These are phyloP conservation scores for Trissonchulus latispiculum DNA, from an alignment of 2,888 invertebrate genomes.

Conservation along the genomic window DNA sequence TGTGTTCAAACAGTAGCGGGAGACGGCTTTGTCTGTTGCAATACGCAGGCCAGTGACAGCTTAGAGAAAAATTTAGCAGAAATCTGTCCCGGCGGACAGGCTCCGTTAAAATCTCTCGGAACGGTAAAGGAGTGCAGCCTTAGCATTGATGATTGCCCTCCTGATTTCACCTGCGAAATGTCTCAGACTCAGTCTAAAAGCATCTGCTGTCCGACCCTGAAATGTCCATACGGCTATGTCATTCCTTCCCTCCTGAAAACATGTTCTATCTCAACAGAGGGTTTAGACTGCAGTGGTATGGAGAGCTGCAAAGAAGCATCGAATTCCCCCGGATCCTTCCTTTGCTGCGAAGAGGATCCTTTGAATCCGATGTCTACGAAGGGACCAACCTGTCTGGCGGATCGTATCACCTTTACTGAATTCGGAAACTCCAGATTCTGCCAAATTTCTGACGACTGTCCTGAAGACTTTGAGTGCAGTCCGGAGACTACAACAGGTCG, in stretches of 20 bases:
- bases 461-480: slow-evolving; percentile 20
- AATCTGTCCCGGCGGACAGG: not conserved
- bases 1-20: not conserved
- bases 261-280: not conserved
- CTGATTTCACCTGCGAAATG: not conserved
- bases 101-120: not conserved
- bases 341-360: slow-evolving; percentile 6
- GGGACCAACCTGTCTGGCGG: not conserved
- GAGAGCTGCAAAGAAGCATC: slow-evolving; percentile 2
- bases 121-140: not conserved
- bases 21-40: not conserved
- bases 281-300: not conserved
- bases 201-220: slow-evolving; percentile 12
- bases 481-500: slow-evolving; percentile 17
- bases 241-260: not conserved
- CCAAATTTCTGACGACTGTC: not conserved
- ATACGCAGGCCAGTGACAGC: not conserved
- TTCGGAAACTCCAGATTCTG: not conserved
- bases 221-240: slow-evolving; percentile 14
- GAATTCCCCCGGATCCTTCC: slow-evolving; percentile 15
- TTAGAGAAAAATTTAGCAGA: not conserved
- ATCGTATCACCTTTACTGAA: not conserved
- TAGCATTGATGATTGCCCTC: not conserved
- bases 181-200: not conserved
- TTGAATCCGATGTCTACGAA: not conserved